Base-by-base conservation (phyloP, 2,113 vertebrate species). In the Onychostruthus taczanowskii region DNA sequence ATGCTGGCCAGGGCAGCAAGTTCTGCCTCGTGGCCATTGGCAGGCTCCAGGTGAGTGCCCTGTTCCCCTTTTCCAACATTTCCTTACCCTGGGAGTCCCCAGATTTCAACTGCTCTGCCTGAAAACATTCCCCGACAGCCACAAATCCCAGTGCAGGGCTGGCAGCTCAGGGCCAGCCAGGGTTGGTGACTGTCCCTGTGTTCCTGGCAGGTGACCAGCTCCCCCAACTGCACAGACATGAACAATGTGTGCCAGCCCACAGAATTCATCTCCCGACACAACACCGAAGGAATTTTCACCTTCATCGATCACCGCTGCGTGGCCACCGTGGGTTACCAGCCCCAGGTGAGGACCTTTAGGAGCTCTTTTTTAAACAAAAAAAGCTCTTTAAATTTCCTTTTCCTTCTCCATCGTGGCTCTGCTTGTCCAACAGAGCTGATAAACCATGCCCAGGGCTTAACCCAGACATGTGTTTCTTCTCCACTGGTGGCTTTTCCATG, bases 11-110 rank as follows among this genome's bases (percentile, higher is more conserved):
- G 96, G 98, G 99, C 61, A 99, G 98, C 98, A 99, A 99, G 87
- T 99, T 98, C 87, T 99, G 99, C 95, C 97, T 99, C 1, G 99
- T 99, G 82, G 99, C 99, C 89, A 99, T 99, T n/a, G 99, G 99
- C 73, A 98, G 99, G 95, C 98, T 99, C 33, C 99, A 99, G 99
- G 99, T 97, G 62, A 81, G 89, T 16, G 16, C 10, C 31, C 8
- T 7, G 0, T 16, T 33, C 11, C 7, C 43, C 23, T 75, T 63
- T 4, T 1, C 78, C 44, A 9, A 0, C 33, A 0, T 1, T 33
- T 0, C 69, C 30, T 31, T 3, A 6, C 11, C 20, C 9, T 30
- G 3, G 13, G 4, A 50, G 1, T 5, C 21, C 21, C 1, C 39
- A 19, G 4, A 43, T 26, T 16, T 23, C 3, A 17, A 7, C 28